Evolutionary conservation across 2,888 invertebrate species (phyloP).

Genomic region (Macaria notata): DNA sequence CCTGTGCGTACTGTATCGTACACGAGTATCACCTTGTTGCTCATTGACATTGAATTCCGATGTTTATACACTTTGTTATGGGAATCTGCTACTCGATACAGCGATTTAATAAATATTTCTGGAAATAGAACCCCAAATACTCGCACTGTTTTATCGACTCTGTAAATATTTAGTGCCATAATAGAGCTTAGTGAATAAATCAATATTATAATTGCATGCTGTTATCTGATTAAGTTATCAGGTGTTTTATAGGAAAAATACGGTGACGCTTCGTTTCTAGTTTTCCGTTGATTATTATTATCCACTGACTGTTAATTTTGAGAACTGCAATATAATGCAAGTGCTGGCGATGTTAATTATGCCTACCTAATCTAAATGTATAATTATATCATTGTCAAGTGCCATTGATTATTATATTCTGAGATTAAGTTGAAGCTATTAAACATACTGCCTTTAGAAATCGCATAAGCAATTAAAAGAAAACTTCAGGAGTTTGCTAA

Average conservation of each 20-base stretch:
- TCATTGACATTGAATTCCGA: conserved; percentile 9
- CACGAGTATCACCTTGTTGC: conserved; percentile 1
- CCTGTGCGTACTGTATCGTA: neutral
- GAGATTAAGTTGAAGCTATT: too few relatives aligned
- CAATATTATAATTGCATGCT: conserved; percentile 21
- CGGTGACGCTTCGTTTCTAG: conserved; percentile 19
- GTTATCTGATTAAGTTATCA: conserved; percentile 40
- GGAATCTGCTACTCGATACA: neutral
- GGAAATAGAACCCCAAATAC: conserved; percentile 2
- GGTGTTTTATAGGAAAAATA: conserved; percentile 37
- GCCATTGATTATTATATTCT: too few relatives aligned
- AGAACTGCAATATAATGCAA: neutral
- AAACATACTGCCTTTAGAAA: too few relatives aligned
- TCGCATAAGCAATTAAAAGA: too few relatives aligned
- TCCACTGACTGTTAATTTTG: neutral
- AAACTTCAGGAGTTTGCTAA: too few relatives aligned
- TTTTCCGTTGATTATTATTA: conserved; percentile 10
- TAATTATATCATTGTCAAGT: too few relatives aligned
- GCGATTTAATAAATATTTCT: neutral
- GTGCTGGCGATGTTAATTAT: neutral
- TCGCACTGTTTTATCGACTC: conserved; percentile 10
- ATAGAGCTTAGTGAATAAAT: conserved; percentile 23
- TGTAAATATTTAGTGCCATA: conserved; percentile 20
- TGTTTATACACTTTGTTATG: conserved; percentile 3
- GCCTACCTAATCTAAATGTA: too few relatives aligned